A percentile compares a stretch with the other conserved stretches of the same genome.
phyloP scores from a whole-genome alignment of 2,888 invertebrate genomes.

The Sinelater perroti region DNA sequence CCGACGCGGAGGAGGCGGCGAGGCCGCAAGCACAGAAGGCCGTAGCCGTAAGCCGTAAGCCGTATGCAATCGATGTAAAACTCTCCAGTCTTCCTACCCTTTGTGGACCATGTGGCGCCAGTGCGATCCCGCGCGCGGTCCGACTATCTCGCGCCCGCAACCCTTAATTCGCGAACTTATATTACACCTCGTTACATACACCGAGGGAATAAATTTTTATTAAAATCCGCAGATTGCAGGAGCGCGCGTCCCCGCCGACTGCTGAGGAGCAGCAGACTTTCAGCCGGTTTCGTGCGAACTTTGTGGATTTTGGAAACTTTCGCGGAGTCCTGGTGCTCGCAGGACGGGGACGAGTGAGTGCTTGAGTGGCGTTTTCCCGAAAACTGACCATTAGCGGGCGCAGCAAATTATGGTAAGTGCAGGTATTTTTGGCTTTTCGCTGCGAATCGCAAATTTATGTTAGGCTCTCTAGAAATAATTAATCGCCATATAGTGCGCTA shows the following conservation, averaged over 20 bases:
- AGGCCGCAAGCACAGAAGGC: conserved; percentile 35
- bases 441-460: too few relatives aligned
- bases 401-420: conserved; percentile 1
- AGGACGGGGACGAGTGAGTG: neutral
- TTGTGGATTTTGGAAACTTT: conserved; percentile 1
- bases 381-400: neutral
- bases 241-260: neutral
- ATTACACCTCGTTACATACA: conserved; percentile 42
- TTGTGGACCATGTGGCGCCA: conserved; percentile 53
- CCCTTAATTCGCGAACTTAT: conserved; percentile 45
- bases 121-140: conserved; percentile 48
- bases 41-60: too few relatives aligned
- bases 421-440: neutral
- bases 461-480: too few relatives aligned
- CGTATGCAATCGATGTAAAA: conserved; percentile 49
- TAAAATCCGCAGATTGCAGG: conserved; percentile 19
- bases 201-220: conserved; percentile 29
- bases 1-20: conserved; percentile 26
- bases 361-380: neutral
- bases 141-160: conserved; percentile 41
- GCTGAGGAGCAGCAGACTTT: neutral
- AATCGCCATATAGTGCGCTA: too few relatives aligned
- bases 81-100: conserved; percentile 44
- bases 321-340: neutral
- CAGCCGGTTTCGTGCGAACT: neutral